These are phyloP conservation scores for Syngnathus floridae DNA, from an alignment of 2,113 vertebrate genomes.

Conservation along the genomic window DNA sequence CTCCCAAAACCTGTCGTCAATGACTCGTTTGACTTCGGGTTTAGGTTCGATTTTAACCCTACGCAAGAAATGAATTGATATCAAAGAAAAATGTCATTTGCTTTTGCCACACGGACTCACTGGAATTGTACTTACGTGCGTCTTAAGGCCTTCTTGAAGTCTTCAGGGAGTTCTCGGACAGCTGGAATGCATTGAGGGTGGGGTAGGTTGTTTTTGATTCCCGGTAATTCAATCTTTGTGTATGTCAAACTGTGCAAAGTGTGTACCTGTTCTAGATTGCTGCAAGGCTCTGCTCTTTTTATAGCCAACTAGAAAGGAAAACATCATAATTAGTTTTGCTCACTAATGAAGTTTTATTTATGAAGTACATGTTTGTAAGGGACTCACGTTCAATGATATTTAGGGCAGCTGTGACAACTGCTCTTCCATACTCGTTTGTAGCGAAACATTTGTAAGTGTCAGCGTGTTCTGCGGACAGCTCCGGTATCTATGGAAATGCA, in stretches of 20 bases:
- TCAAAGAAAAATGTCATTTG: neutral
- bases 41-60: conserved; percentile 37
- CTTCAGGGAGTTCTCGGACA: conserved; percentile 47
- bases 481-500: conserved; percentile 67
- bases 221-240: neutral
- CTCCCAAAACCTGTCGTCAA: conserved; percentile 77
- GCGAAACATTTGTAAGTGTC: conserved; percentile 80
- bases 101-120: neutral
- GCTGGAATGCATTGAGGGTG: conserved; percentile 34
- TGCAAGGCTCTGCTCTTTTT: conserved; percentile 74
- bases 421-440: conserved; percentile 78
- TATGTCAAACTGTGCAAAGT: neutral
- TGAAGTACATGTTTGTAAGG: neutral
- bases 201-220: neutral
- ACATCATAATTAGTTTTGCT: neutral
- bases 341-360: neutral
- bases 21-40: conserved; percentile 45
- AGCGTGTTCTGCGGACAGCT: conserved; percentile 65
- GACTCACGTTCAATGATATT: conserved; percentile 79
- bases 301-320: conserved; percentile 73
- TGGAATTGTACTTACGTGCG: conserved; percentile 28
- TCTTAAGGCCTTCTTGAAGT: conserved; percentile 64
- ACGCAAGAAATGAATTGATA: neutral
- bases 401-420: conserved; percentile 71
- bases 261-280: conserved; percentile 59